These are phyloP conservation scores for Antrozous pallidus DNA, from an alignment of 2,797 vertebrate genomes.

Conservation along the genomic window DNA sequence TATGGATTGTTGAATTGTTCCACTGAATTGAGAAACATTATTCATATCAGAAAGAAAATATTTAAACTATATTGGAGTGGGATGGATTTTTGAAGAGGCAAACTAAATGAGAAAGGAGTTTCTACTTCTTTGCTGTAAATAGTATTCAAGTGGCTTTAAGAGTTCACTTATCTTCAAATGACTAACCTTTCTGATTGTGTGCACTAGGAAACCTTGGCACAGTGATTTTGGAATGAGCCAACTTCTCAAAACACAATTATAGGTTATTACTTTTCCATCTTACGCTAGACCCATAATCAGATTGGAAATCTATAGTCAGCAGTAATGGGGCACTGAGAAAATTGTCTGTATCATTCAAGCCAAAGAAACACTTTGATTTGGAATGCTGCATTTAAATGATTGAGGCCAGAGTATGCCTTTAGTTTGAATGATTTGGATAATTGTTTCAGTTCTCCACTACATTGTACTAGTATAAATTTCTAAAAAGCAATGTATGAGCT, in stretches of 20 bases:
- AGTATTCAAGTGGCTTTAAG: constrained; percentile 44
- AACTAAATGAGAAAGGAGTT: constrained; percentile 6
- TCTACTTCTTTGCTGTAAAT: constrained; percentile 39
- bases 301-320: constrained; percentile 60
- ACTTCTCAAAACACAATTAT: constrained; percentile 65
- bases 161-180: constrained; percentile 36
- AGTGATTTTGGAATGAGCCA: constrained; percentile 61
- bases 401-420: constrained; percentile 51
- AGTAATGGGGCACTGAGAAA: constrained; percentile 53
- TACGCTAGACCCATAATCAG: constrained; percentile 61
- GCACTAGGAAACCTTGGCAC: background rate
- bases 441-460: constrained; percentile 53
- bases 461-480: constrained; percentile 46
- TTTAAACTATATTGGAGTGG: constrained; percentile 31
- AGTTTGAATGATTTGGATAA: constrained; percentile 61
- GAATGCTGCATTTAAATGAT: constrained; percentile 62
- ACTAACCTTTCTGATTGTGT: constrained; percentile 48
- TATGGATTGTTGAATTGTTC: background rate
- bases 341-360: constrained; percentile 53
- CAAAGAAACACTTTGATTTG: constrained; percentile 71
- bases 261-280: constrained; percentile 66
- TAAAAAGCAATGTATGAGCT: constrained; percentile 5
- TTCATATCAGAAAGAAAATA: constrained; percentile 49
- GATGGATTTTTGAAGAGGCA: background rate
- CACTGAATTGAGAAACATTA: background rate